Evolutionary conservation across 1,140 invertebrate genomes (phyloP), one percentile per base, ranked within the genome.

Genomic region (Latrodectus geometricus): DNA sequence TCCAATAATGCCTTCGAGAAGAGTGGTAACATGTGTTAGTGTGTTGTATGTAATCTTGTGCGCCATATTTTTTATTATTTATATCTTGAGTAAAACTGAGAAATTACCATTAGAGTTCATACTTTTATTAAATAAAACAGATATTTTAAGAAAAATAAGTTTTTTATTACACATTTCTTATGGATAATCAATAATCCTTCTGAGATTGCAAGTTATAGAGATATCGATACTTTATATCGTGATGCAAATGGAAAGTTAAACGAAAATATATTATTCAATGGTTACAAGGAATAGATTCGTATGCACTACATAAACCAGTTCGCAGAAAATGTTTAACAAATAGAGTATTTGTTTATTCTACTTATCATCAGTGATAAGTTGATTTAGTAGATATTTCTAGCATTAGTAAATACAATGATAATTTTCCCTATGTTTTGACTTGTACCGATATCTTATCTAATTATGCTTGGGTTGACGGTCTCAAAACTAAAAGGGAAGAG

Each of bases 361-460:
- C n/a, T 9, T 8, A 11, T 69, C 9, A 69, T 11, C 87, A 89
- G 56, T 89, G 72, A 66, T 87, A 90, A 77, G 86, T 80, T 17
- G 89, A 89, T 83, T 86, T 90, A 20, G 79, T 87, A 49, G 89
- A 89, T 74, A 35, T 90, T 17, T 14, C 66, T 54, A 54, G 8
- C 17, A 49, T 89, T 17, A 68, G 54, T 52, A 80, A 88, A 81
- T 49, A 72, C 52, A 90, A 90, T 75, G 69, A 88, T 56, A 87
- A 86, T 0, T 87, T 72, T 87, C 86, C 70, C 23, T 90, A 87
- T 82, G 21, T 90, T 11, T 72, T 90, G 21, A 86, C 85, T 9
- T 65, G 75, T n/a, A 89, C 90, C 72, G 89, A 90, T 21, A 68
- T 88, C 3, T 89, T 90, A 23, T 78, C 66, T 68, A 89, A 89